phyloP scores from a whole-genome alignment of 2,797 vertebrate genomes.

The Amphiprion clarkii region DNA sequence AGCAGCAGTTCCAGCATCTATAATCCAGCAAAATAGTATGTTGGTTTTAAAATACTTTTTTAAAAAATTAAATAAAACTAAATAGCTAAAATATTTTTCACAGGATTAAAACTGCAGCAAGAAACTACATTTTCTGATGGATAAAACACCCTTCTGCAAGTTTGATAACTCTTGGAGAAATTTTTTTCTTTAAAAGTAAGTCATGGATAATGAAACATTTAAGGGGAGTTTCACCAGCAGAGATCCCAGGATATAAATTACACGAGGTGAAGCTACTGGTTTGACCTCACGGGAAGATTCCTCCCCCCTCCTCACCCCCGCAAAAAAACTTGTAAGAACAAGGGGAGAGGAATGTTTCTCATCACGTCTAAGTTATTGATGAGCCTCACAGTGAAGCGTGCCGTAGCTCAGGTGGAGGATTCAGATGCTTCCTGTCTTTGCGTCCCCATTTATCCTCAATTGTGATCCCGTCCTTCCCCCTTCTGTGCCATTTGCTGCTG shows the following conservation, averaged over 20 bases:
- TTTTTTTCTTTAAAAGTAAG: too few species aligned
- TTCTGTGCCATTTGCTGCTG: constrained; percentile 40
- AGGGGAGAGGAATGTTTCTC: constrained; percentile 34
- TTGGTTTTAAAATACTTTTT: background rate
- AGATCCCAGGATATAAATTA: constrained; percentile 33
- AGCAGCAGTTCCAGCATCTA: too few species aligned
- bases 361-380: constrained; percentile 64
- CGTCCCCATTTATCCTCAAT: constrained; percentile 30
- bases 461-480: constrained; percentile 34
- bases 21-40: too few species aligned
- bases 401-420: constrained; percentile 31
- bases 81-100: background rate
- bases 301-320: too few species aligned
- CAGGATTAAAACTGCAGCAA: background rate
- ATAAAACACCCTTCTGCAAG: background rate
- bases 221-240: constrained; percentile 15
- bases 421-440: constrained; percentile 31
- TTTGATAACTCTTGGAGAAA: background rate
- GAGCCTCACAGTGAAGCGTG: constrained; percentile 35
- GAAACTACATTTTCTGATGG: background rate
- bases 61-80: too few species aligned
- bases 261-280: background rate
- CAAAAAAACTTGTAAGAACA: constrained; percentile 10
- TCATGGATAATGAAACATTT: constrained; percentile 47
- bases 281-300: too few species aligned